These are phyloP conservation scores for Halisarca cf. caerulea DNA, from an alignment of 37 sponge, comb jelly and placozoan species.

Conservation along the genomic window DNA sequence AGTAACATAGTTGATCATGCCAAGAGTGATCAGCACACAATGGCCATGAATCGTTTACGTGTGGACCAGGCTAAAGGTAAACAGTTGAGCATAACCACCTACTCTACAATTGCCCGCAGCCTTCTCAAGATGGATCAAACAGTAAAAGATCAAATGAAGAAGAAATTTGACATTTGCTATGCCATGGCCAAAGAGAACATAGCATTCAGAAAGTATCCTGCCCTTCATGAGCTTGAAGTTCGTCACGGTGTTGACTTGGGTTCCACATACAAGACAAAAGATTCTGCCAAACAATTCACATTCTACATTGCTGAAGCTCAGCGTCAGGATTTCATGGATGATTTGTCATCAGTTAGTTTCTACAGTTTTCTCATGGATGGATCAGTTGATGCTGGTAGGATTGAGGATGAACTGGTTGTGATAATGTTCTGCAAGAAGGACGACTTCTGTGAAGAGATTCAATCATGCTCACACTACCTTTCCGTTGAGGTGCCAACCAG, in stretches of 20 bases:
- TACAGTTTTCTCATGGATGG: slow-evolving; percentile 11
- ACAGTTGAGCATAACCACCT: slow-evolving; percentile 1
- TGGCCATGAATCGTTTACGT: slow-evolving; percentile 18
- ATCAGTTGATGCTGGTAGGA: slow-evolving; percentile 19
- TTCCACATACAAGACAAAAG: not conserved
- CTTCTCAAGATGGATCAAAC: slow-evolving; percentile 4
- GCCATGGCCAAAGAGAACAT: slow-evolving; percentile 31
- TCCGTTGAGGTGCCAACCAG: not conserved
- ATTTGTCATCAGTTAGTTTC: not conserved
- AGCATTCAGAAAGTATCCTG: slow-evolving; percentile 22
- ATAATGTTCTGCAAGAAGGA: not conserved
- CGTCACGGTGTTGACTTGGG: slow-evolving; percentile 9
- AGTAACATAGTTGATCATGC: slow-evolving; percentile 27
- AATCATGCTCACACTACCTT: not conserved
- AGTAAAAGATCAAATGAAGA: not conserved
- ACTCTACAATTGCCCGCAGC: not conserved
- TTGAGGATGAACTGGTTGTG: slow-evolving; percentile 13
- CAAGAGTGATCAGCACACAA: slow-evolving; percentile 23
- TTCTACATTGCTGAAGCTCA: slow-evolving; percentile 16
- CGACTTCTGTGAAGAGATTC: not conserved
- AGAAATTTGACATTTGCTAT: slow-evolving; percentile 27
- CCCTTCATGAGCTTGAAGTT: not conserved
- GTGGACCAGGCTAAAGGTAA: slow-evolving; percentile 15
- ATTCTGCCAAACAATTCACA: slow-evolving; percentile 25
- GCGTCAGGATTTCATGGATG: slow-evolving; percentile 13